phyloP scores from a whole-genome alignment of 1,140 invertebrate species.

The Listronotus oregonensis region DNA sequence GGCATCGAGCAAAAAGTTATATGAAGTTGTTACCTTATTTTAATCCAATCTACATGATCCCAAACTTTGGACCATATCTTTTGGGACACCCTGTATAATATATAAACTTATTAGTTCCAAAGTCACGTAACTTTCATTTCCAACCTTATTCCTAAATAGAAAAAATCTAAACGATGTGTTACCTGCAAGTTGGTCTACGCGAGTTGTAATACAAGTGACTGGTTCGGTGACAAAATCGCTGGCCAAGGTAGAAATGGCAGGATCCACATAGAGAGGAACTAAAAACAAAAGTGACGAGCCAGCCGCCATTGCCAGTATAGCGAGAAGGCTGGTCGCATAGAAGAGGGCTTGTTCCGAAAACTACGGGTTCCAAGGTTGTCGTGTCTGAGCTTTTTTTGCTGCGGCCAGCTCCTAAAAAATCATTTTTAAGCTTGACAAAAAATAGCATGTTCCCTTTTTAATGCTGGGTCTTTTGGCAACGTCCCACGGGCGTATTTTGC shows the following conservation, averaged over 20 bases:
- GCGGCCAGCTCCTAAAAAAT: conserved; percentile 41
- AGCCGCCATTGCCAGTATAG: conserved; percentile 77
- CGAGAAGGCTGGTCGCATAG: conserved; percentile 78
- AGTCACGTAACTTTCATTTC: too few species aligned
- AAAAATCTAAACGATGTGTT: background rate
- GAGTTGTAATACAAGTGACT: conserved; percentile 75
- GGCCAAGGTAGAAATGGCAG: conserved; percentile 82
- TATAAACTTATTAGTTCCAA: too few species aligned
- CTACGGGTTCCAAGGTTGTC: conserved; percentile 64
- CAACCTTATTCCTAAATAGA: conserved; percentile 43
- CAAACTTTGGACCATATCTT: too few species aligned
- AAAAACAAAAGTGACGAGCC: conserved; percentile 83
- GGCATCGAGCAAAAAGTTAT: too few species aligned
- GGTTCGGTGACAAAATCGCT: conserved; percentile 81
- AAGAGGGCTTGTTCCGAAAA: conserved; percentile 77
- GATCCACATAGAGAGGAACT: conserved; percentile 87
- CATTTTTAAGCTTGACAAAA: too few species aligned
- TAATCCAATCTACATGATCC: too few species aligned
- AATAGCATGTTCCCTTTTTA: too few species aligned
- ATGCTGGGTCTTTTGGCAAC: too few species aligned
- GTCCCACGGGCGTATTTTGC: too few species aligned
- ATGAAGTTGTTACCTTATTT: too few species aligned
- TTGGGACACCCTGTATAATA: too few species aligned
- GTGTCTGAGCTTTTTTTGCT: conserved; percentile 41
- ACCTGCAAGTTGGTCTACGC: conserved; percentile 70